These are phyloP conservation scores for Heliconius eleuchia DNA, from an alignment of 1,140 invertebrate genomes.

Conservation along the genomic window DNA sequence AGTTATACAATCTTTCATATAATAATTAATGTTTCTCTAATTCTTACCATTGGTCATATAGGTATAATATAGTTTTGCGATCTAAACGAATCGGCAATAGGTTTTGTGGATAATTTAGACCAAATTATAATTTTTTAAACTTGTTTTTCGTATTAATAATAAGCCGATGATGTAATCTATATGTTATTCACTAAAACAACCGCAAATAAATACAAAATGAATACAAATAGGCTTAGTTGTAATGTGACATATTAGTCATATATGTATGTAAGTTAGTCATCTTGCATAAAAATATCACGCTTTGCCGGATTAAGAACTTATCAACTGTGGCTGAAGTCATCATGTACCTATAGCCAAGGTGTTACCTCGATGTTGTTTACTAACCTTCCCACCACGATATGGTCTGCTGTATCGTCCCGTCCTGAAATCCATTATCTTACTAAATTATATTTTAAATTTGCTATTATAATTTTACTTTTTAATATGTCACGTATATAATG, in stretches of 20 bases:
- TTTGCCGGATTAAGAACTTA: constrained; percentile 2
- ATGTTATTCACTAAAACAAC: neutral
- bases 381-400: constrained; percentile 43
- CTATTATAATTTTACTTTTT: neutral
- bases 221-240: neutral
- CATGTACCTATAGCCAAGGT: constrained; percentile 41
- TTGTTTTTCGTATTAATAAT: neutral
- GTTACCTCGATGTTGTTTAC: constrained; percentile 48
- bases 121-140: neutral
- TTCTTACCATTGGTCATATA: neutral
- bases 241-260: constrained; percentile 6
- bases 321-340: neutral
- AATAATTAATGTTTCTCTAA: neutral
- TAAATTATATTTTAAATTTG: neutral
- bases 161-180: neutral
- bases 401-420: constrained; percentile 36
- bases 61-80: too few species aligned
- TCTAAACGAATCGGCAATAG: too few species aligned
- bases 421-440: neutral
- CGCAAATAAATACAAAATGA: neutral
- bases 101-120: neutral
- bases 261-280: neutral
- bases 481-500: neutral
- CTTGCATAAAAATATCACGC: neutral
- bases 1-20: constrained; percentile 55